Base-by-base conservation (phyloP, 2,888 invertebrate genomes). In the Acronicta psi region DNA sequence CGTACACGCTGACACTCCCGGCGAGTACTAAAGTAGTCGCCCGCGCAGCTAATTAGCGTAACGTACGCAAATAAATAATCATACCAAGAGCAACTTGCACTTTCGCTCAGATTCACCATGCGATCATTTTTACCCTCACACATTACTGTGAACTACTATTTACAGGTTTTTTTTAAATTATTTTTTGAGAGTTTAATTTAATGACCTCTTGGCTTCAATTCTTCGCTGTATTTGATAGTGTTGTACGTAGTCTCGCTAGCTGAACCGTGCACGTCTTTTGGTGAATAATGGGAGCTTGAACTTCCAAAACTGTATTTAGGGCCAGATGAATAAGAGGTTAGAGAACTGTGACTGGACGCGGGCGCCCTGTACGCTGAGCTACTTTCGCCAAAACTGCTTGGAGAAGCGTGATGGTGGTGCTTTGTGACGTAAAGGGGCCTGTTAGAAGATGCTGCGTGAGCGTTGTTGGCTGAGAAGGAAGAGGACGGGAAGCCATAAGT, bases 181-280 rank as follows among this genome's bases (percentile, higher is more conserved):
- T 69, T 67, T 61, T n/a, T 67, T 68, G 50, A 72, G 56, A 53
- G 49, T 59, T 23, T 56, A 63, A 49, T 58, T 85, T 85, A 90
- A 68, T 91, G 85, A 64, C 64, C 76, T 53, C 84, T 84, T n/a
- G 93, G 90, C 54, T 93, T 94, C 11, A 94, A 75, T 71, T 91
- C 93, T 69, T 91, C 89, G 76, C 94, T 94, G 77, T 94, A 94
- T 77, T 94, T 94, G 53, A 94, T 94, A 7, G 94, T 94, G 73
- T 94, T 93, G 77, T 94, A 94, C 0, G 87, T 78, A 49, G 84
- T 85, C 78, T 93, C 93, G 67, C 93, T 93, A 69, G 88, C 89
- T 14, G 93, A 87, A 7, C 92, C 92, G 34, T 92, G 89, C 18
- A 80, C 72, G 63, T 94, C 94, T 63, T 89, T 89, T 18, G 89